Conservation (phyloP, 1,140 invertebrate genomes). For the Drosophila watanabei region DNA sequence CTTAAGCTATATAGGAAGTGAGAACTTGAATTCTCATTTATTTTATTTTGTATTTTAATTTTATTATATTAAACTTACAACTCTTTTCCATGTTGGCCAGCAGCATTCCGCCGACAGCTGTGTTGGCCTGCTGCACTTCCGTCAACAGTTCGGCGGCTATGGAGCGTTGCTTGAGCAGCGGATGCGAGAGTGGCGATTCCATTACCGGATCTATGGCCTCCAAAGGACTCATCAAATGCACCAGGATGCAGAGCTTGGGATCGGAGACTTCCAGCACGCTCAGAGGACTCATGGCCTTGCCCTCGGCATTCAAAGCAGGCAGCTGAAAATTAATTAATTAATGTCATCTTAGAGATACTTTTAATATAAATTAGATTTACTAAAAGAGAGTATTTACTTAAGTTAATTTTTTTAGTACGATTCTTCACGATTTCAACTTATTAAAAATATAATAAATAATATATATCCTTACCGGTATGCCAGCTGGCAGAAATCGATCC, state of each 20-base stretch:
- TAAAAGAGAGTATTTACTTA: no score
- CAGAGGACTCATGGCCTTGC: conserved; percentile 88
- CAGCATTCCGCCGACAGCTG: conserved; percentile 92
- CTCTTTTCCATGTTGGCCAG: conserved; percentile 95
- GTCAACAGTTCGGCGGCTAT: conserved; percentile 92
- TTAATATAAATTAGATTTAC: background rate
- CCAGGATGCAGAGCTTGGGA: conserved; percentile 93
- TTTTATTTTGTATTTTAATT: background rate
- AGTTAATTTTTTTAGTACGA: background rate
- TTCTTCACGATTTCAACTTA: background rate
- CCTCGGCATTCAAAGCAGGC: conserved; percentile 86
- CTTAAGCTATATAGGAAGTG: background rate
- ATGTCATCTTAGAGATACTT: no score
- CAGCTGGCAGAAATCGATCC: conserved; percentile 93
- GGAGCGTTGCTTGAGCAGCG: conserved; percentile 90
- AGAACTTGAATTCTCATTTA: background rate
- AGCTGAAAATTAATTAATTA: conserved; percentile 54
- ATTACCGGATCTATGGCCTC: conserved; percentile 93
- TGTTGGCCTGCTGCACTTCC: conserved; percentile 90
- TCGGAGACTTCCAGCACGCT: conserved; percentile 94
- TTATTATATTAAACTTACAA: conserved; percentile 86
- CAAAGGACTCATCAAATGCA: conserved; percentile 94
- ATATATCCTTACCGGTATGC: conserved; percentile 90
- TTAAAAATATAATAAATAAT: background rate
- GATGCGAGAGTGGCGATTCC: conserved; percentile 92